Conservation (phyloP, 1,140 invertebrate species). For the Camponotus vicinus region DNA sequence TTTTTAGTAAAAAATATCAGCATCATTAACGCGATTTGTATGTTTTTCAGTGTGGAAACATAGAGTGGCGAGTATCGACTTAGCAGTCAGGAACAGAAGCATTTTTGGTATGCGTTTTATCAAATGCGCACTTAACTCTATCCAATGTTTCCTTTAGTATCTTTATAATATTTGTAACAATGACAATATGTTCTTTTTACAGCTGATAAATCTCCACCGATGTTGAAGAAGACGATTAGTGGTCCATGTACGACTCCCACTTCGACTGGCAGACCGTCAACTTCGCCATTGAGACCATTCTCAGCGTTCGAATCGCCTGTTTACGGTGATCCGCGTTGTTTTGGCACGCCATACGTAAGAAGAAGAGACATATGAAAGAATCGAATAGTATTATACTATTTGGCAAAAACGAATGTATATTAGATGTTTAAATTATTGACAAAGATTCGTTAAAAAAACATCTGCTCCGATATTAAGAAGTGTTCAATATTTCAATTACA, state of each 20-base stretch:
- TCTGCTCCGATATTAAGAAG: conserved; percentile 1
- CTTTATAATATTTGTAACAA: background rate
- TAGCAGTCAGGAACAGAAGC: conserved; percentile 80
- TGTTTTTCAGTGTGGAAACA: conserved; percentile 81
- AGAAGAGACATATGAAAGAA: conserved; percentile 63
- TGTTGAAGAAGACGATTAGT: conserved; percentile 76
- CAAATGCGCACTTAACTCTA: background rate
- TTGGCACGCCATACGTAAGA: conserved; percentile 80
- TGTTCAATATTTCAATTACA: conserved; percentile 7
- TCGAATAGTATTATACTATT: background rate
- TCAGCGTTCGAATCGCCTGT: conserved; percentile 78
- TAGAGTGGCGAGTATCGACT: conserved; percentile 79
- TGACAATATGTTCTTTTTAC: conserved; percentile 54
- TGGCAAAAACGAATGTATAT: conserved; percentile 24
- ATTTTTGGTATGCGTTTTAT: conserved; percentile 80
- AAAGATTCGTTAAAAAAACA: conserved; percentile 6
- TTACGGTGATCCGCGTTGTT: conserved; percentile 83
- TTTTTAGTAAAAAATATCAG: background rate
- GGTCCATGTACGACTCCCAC: conserved; percentile 72
- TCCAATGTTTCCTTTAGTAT: background rate
- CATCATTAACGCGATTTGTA: conserved; percentile 31
- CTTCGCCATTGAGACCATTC: conserved; percentile 79
- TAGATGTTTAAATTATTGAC: conserved; percentile 73
- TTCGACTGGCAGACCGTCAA: conserved; percentile 74
- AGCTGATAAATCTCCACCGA: conserved; percentile 83